Evolutionary conservation across 2,797 vertebrate genomes (phyloP).

Genomic region (Xiphophorus birchmanni): DNA sequence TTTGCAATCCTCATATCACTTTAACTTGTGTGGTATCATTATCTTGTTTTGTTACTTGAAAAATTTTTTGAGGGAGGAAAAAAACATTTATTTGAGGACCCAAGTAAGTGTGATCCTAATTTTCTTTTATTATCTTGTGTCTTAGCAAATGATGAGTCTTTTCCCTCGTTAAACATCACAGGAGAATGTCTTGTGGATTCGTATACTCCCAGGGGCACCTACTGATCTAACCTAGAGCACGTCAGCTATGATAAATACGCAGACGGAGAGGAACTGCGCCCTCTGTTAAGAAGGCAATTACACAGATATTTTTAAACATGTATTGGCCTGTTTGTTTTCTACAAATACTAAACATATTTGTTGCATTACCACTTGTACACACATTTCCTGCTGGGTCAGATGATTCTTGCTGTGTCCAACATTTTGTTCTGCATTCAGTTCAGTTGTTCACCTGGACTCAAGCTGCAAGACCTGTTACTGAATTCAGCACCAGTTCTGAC

Average conservation of each 20-base stretch:
- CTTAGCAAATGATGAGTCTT: neutral
- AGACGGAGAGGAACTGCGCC: neutral
- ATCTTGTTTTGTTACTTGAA: neutral
- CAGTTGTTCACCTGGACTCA: neutral
- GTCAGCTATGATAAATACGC: constrained; percentile 7
- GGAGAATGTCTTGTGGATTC: neutral
- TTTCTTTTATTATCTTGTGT: neutral
- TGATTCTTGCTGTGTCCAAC: neutral
- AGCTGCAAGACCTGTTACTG: neutral
- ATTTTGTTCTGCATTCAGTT: neutral
- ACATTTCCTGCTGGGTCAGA: neutral
- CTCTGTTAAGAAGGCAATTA: neutral
- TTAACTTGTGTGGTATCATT: neutral
- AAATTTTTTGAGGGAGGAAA: neutral
- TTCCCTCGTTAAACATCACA: neutral
- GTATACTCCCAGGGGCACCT: neutral
- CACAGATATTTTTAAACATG: neutral
- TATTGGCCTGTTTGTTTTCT: neutral
- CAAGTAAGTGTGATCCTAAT: neutral
- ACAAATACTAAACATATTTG: neutral
- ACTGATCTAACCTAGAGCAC: neutral
- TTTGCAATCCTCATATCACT: neutral
- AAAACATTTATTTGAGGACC: neutral
- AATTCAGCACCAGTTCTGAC: constrained; percentile 5
- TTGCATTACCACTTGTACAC: neutral